Base-by-base conservation (phyloP, 2,888 invertebrate genomes). In the Aphodius sticticus region DNA sequence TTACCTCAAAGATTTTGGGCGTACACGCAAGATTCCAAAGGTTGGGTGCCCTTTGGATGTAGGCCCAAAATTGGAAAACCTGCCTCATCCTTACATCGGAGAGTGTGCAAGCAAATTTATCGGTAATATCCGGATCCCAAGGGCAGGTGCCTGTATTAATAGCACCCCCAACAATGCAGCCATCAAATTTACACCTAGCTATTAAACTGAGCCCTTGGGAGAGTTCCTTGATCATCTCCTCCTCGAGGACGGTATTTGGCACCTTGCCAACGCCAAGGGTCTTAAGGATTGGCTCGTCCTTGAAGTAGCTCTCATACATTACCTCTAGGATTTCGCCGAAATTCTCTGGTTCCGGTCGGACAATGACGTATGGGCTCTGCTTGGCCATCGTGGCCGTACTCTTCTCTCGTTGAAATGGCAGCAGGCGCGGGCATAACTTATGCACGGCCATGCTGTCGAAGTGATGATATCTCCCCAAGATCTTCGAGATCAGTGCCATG, bases 71-170 rank as follows among this genome's bases (percentile, higher is more conserved):
- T 83, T 91, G 90, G 86, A 91, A 89, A 26, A 91, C 85, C 78
- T 90, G 84, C 38, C 88, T 86, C 78, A 91, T 90, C 0, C 91
- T 89, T 2, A 80, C 85, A 9, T 88, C 87, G 0, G 82, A 72
- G 0, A 92, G 89, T 81, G 84, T 87, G 81, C 91, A 91, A 0
- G 91, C 92, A 88, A 92, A 90, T 81, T 91, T 90, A 79, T 92
- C 91, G 0, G 90, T 87, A 85, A 91, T 88, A 35, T 89, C 88
- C 0, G 91, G 88, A 84, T 90, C 90, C 92, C 92, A 92, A 0
- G 91, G 91, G 82, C 87, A 90, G 0, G 90, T 85, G 76, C 89
- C 89, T 83, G 89, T 89, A 77, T 90, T 91, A 0, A 92, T 89
- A 6, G 87, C 84, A 0, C 91, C 89, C 0, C 92, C 92, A 0